Base-by-base conservation (phyloP, 2,888 invertebrate genomes). In the Ennomos fuscantarius region DNA sequence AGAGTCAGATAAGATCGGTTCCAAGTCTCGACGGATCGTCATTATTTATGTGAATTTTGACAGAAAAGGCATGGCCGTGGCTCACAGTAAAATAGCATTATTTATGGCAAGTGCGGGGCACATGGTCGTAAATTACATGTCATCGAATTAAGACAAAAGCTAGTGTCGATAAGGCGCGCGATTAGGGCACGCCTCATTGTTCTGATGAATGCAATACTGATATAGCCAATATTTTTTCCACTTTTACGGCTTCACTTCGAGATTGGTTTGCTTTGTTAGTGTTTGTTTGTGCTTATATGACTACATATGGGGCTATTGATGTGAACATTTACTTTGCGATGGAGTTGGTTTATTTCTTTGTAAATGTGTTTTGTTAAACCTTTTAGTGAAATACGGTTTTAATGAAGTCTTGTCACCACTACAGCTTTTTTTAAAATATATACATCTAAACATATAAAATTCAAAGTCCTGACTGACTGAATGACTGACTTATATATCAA, bases 1-100 rank as follows among this genome's bases (percentile, higher is more conserved):
- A 71, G 72, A 67, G 60, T 55, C 61, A 78, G 89, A 89, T 89
- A 90, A 84, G 78, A 90, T 90, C 89, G 71, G 79, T 78, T 78
- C 77, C 77, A 87, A 72, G 79, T 79, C 79, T 76, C 78, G 79
- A 70, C 79, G 78, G 70, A 77, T 82, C 74, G 81, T 85, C 86
- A 89, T 89, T 89, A 87, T 88, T 89, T 90, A 91, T 89, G 89
- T 87, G 86, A 89, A 87, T 86, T 91, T 89, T 90, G 88, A 90
- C 89, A 86, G 83, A 81, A 75, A 68, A 78, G 73, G 74, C 78
- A 74, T 71, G 76, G 77, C 69, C 72, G 73, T 77, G 74, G 45
- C 46, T 76, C 76, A 79, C 77, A 79, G 79, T 84, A 86, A 86
- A 86, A 83, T 86, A 78, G 81, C 74, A 83, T 88, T 86, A 88